phyloP scores from a whole-genome alignment of 1,140 invertebrate species.

The Drosophila elegans region DNA sequence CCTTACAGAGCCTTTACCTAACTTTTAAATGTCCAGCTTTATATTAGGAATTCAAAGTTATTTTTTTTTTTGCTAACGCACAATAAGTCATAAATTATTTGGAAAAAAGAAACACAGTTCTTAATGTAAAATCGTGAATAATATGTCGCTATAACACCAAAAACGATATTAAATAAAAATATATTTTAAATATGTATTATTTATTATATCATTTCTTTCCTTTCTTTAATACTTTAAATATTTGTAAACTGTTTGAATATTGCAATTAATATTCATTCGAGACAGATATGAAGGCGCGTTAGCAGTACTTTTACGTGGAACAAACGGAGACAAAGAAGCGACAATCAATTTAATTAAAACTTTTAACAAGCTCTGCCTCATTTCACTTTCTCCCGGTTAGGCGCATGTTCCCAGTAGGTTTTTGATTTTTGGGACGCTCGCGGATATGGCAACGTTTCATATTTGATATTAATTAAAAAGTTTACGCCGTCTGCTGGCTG shows the following conservation, averaged over 20 bases:
- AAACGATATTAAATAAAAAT: no score
- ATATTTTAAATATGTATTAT: no score
- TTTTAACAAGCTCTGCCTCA: conserved; percentile 78
- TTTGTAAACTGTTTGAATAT: conserved; percentile 9
- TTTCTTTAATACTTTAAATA: background rate
- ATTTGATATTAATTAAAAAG: conserved; percentile 84
- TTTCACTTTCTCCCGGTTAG: conserved; percentile 67
- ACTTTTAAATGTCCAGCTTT: no score
- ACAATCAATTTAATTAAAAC: conserved; percentile 83
- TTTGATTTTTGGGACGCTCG: conserved; percentile 37
- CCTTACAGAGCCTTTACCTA: no score
- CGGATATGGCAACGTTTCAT: conserved; percentile 71
- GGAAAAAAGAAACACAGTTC: no score
- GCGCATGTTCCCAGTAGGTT: conserved; percentile 4
- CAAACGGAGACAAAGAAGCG: conserved; percentile 49
- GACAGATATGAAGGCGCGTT: background rate
- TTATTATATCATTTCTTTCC: no score
- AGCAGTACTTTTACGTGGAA: conserved; percentile 3
- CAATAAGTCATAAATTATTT: no score
- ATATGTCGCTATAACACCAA: no score
- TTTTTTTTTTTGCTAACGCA: no score
- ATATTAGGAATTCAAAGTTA: no score
- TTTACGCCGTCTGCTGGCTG: conserved; percentile 61
- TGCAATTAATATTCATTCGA: conserved; percentile 27
- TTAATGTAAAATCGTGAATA: no score